These are phyloP conservation scores for Mesorhabditis spiculigera DNA, from an alignment of 2,888 invertebrate genomes.

Conservation along the genomic window DNA sequence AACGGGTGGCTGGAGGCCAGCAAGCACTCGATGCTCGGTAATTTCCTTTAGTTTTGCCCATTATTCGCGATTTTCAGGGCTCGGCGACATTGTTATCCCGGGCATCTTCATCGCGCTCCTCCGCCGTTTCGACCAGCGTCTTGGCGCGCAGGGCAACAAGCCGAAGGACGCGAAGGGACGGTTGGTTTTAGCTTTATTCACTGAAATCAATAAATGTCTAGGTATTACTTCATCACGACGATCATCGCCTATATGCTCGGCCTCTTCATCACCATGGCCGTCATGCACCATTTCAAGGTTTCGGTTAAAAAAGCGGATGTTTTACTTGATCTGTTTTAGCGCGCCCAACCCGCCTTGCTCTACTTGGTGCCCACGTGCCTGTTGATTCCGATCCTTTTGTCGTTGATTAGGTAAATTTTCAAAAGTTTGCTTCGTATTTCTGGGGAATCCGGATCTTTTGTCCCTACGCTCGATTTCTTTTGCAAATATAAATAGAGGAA, in stretches of 20 bases:
- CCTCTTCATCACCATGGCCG: slow-evolving; percentile 84
- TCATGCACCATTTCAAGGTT: slow-evolving; percentile 94
- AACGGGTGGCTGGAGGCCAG: slow-evolving; percentile 83
- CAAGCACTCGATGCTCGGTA: slow-evolving; percentile 97
- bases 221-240: slow-evolving; percentile 75
- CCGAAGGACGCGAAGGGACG: slow-evolving; percentile 10
- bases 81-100: slow-evolving; percentile 98
- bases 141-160: slow-evolving; percentile 22
- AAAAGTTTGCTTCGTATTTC: slow-evolving; percentile 65
- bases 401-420: slow-evolving; percentile 81
- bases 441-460: neutral
- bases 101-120: slow-evolving; percentile 97
- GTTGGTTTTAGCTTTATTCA: slow-evolving; percentile 1
- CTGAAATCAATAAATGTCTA: slow-evolving; percentile 17
- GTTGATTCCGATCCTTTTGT: slow-evolving; percentile 81
- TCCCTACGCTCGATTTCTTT: no score
- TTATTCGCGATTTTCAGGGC: slow-evolving; percentile 51
- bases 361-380: slow-evolving; percentile 95
- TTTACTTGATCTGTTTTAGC: slow-evolving; percentile 24
- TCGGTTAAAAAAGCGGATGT: neutral
- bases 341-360: slow-evolving; percentile 83
- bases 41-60: neutral
- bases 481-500: no score
- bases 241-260: slow-evolving; percentile 90
- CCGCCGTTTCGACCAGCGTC: slow-evolving; percentile 77